phyloP scores from a whole-genome alignment of 1,140 invertebrate species.

The Hycleus phaleratus region DNA sequence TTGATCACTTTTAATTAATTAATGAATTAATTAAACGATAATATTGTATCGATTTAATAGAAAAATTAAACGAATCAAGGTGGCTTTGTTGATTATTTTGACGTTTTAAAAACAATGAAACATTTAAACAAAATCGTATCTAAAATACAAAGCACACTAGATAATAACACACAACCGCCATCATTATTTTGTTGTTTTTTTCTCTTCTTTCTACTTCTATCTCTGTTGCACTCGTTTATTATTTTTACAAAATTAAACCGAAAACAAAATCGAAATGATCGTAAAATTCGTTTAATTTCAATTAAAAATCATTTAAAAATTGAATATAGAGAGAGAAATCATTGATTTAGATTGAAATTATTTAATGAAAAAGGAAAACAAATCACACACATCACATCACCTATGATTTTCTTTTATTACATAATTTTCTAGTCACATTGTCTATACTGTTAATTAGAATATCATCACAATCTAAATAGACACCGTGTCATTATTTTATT shows the following conservation, averaged over 20 bases:
- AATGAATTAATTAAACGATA: background rate
- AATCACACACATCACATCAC: background rate
- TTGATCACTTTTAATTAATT: background rate
- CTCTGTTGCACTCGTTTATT: background rate
- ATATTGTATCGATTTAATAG: background rate
- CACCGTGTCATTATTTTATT: too few relatives aligned
- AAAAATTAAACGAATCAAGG: background rate
- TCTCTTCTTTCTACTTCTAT: too few relatives aligned
- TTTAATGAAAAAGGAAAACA: background rate
- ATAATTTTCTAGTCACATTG: conserved; percentile 5
- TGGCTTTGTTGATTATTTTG: background rate
- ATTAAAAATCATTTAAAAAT: too few relatives aligned
- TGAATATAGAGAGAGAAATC: too few relatives aligned
- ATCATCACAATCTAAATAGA: too few relatives aligned
- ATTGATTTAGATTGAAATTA: conserved; percentile 22
- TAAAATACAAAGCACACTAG: background rate
- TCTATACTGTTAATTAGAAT: too few relatives aligned
- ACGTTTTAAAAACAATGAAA: background rate
- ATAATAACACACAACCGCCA: conserved; percentile 11
- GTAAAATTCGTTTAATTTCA: too few relatives aligned
- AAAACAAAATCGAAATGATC: too few relatives aligned
- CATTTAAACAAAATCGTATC: background rate
- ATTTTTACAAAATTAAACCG: background rate
- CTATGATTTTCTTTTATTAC: conserved; percentile 11
- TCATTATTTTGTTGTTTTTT: background rate